A percentile compares a stretch with the other conserved stretches of the same genome.
These are phyloP conservation scores for Chelonus formosanus DNA, from an alignment of 2,888 invertebrate genomes.

Conservation along the genomic window DNA sequence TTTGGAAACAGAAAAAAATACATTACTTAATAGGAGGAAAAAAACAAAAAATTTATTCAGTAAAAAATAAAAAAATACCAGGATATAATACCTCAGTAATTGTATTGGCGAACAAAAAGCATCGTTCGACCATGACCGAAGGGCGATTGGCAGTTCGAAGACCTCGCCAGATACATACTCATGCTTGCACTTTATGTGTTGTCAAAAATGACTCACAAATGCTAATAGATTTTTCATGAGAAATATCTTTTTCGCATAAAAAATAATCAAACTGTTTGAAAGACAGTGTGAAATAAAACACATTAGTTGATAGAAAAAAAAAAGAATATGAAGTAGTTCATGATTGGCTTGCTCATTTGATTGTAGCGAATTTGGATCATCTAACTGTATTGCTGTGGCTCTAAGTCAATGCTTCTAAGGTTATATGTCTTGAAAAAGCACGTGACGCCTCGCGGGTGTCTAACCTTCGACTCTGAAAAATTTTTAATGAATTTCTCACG, in stretches of 20 bases:
- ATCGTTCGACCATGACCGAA: constrained; percentile 41
- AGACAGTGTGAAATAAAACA: too few relatives aligned
- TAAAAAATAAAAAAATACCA: too few relatives aligned
- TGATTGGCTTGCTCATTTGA: constrained; percentile 55
- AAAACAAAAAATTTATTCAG: constrained; percentile 15
- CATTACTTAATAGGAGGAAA: background rate
- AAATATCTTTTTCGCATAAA: too few relatives aligned
- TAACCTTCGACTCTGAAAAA: constrained; percentile 24
- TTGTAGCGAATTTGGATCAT: constrained; percentile 64
- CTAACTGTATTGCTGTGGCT: constrained; percentile 58
- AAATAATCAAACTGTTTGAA: too few relatives aligned
- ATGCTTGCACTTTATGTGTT: too few relatives aligned
- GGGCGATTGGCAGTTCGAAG: constrained; percentile 38
- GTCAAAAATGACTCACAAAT: too few relatives aligned
- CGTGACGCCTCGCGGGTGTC: constrained; percentile 30
- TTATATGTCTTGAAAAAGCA: constrained; percentile 36
- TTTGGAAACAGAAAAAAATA: too few relatives aligned
- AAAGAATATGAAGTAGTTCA: constrained; percentile 12
- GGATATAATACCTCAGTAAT: too few relatives aligned
- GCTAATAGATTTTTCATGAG: too few relatives aligned
- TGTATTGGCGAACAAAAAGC: constrained; percentile 19
- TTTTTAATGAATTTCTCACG: constrained; percentile 18
- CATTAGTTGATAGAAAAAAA: constrained; percentile 1
- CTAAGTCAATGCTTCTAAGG: constrained; percentile 29
- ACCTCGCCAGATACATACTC: constrained; percentile 21